These are phyloP conservation scores for Drosophila ironensis DNA, from an alignment of 1,140 invertebrate genomes.

Conservation along the genomic window DNA sequence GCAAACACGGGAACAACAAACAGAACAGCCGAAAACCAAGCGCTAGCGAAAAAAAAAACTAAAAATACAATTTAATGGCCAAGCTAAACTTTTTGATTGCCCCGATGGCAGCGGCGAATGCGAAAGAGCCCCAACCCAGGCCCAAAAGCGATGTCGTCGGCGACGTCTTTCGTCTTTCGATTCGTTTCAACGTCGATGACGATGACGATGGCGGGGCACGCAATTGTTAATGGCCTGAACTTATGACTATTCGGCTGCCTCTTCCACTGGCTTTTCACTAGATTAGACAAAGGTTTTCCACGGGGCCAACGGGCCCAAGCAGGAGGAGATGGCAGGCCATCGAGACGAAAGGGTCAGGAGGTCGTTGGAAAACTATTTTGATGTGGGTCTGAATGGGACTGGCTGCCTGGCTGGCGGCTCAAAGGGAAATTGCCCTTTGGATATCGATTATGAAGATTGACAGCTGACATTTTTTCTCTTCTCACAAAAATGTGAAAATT, in stretches of 20 bases:
- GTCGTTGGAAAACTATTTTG: not conserved
- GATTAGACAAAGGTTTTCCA: conserved; percentile 28
- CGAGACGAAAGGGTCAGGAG: conserved; percentile 8
- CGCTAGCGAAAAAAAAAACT: conserved; percentile 21
- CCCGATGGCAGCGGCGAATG: conserved; percentile 8
- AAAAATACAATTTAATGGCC: conserved; percentile 58
- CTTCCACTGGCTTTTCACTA: conserved; percentile 23
- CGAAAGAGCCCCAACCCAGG: too few relatives aligned
- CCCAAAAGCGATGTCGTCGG: conserved; percentile 30
- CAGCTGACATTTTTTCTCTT: conserved; percentile 8
- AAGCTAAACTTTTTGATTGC: conserved; percentile 59
- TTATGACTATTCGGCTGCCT: conserved; percentile 37
- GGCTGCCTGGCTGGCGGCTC: too few relatives aligned
- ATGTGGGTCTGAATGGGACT: conserved; percentile 17
- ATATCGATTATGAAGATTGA: conserved; percentile 40
- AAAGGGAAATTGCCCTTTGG: conserved; percentile 4
- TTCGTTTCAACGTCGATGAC: conserved; percentile 28
- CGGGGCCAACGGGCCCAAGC: not conserved
- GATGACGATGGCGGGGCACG: conserved; percentile 39
- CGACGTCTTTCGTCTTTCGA: not conserved
- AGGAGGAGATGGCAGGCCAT: not conserved
- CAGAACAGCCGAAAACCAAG: not conserved
- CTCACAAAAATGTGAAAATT: not conserved
- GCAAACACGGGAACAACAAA: too few relatives aligned
- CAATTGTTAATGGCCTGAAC: conserved; percentile 42